Percentiles rank a stretch among this genome's conserved stretches.
phyloP scores from a whole-genome alignment of 1,140 invertebrate genomes.

The Lordiphosa stackelbergi region DNA sequence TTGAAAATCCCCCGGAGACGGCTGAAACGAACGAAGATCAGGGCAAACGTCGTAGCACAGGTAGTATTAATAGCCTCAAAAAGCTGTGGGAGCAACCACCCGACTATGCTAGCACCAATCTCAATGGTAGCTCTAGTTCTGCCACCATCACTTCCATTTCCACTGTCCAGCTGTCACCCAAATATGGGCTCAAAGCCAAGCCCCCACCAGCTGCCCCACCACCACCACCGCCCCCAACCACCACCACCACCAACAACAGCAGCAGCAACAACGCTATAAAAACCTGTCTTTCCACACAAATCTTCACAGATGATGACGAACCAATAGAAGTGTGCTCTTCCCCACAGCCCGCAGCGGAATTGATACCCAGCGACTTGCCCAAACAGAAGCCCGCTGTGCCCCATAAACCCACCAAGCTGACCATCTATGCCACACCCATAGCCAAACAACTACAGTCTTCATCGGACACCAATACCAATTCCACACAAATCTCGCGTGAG shows the following conservation, averaged over 20 bases:
- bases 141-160: constrained; percentile 8
- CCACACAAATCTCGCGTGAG: constrained; percentile 79
- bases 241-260: constrained; percentile 46
- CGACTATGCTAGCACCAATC: constrained; percentile 73
- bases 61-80: constrained; percentile 94
- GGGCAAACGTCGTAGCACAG: constrained; percentile 93
- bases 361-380: constrained; percentile 9
- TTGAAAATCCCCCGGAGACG: constrained; percentile 59
- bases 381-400: constrained; percentile 79
- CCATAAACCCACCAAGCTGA: constrained; percentile 80
- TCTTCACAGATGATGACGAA: constrained; percentile 68
- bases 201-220: constrained; percentile 71
- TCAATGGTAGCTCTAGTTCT: constrained; percentile 31
- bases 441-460: constrained; percentile 70
- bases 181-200: constrained; percentile 60
- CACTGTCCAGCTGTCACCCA: constrained; percentile 63
- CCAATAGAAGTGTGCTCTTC: constrained; percentile 13
- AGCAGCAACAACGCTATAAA: constrained; percentile 43
- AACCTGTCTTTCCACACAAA: constrained; percentile 76
- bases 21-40: constrained; percentile 77
- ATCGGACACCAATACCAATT: constrained; percentile 39
- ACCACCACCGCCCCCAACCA: constrained; percentile 67
- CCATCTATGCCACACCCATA: constrained; percentile 81
- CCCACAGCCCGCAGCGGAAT: constrained; percentile 23
- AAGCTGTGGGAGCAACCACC: constrained; percentile 88